phyloP scores from a whole-genome alignment of 2,888 invertebrate species.

The Pediacus dermestoides region DNA sequence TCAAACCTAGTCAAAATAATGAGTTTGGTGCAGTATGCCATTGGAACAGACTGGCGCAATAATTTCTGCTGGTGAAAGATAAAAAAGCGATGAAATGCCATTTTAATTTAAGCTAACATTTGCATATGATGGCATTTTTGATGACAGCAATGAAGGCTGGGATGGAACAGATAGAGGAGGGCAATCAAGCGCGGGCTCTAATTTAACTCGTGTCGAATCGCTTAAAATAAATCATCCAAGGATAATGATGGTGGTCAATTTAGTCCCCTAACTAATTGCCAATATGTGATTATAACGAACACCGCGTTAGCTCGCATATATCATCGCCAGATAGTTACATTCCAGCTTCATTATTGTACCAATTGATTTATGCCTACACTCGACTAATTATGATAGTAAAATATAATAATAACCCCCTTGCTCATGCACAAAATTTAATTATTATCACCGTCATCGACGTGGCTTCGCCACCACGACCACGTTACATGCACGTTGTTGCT shows the following conservation, averaged over 20 bases:
- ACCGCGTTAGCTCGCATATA: conserved; percentile 43
- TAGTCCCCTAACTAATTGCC: conserved; percentile 51
- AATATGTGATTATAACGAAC: conserved; percentile 51
- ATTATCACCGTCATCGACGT: too few relatives aligned
- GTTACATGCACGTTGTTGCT: too few relatives aligned
- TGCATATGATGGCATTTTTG: conserved; percentile 13
- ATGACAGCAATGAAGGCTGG: conserved; percentile 11
- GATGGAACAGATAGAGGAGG: conserved; percentile 13
- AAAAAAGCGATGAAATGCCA: conserved; percentile 8
- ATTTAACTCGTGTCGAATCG: conserved; percentile 49
- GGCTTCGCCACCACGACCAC: too few relatives aligned
- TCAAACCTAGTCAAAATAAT: too few relatives aligned
- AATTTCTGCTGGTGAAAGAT: not conserved
- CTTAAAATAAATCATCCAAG: conserved; percentile 51
- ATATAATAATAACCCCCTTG: conserved; percentile 3
- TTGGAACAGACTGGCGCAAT: too few relatives aligned
- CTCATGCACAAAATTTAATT: not conserved
- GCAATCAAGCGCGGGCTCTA: conserved; percentile 34
- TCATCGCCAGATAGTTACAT: conserved; percentile 32
- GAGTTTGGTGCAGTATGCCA: too few relatives aligned
- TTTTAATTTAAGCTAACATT: conserved; percentile 14
- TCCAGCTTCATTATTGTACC: conserved; percentile 22
- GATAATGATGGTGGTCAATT: conserved; percentile 51
- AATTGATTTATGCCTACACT: conserved; percentile 21
- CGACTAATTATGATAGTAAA: conserved; percentile 11